Evolutionary conservation across 2,888 invertebrate species (phyloP).

Genomic region (Zonitis immaculata): DNA sequence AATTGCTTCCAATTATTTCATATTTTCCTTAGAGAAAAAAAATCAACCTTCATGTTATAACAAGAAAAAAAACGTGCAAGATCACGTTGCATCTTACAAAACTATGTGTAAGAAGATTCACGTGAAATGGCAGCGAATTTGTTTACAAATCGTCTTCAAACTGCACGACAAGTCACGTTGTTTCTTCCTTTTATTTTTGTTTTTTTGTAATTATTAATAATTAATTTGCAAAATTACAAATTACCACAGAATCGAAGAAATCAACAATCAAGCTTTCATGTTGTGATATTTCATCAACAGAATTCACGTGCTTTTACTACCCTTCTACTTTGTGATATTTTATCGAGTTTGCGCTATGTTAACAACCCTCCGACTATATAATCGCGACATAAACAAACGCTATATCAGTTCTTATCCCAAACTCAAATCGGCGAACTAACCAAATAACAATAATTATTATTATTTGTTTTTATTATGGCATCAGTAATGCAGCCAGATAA

Average conservation of each 20-base stretch:
- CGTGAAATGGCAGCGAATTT: too few species aligned
- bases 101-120: conserved; percentile 3
- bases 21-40: too few species aligned
- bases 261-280: too few species aligned
- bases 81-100: neutral
- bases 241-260: too few species aligned
- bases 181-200: too few species aligned
- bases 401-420: conserved; percentile 23
- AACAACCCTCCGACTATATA: conserved; percentile 39
- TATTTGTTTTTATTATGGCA: neutral
- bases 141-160: too few species aligned
- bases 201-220: too few species aligned
- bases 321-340: conserved; percentile 6
- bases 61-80: neutral
- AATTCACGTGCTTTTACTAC: conserved; percentile 24
- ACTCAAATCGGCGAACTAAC: conserved; percentile 10
- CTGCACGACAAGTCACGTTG: too few species aligned
- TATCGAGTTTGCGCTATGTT: conserved; percentile 31
- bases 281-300: conserved; percentile 9
- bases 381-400: conserved; percentile 32
- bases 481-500: conserved; percentile 25
- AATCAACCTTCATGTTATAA: too few species aligned
- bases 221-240: too few species aligned
- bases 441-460: neutral
- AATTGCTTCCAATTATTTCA: too few species aligned